phyloP scores from a whole-genome alignment of 2,797 vertebrate genomes.

The Clarias pachynema region DNA sequence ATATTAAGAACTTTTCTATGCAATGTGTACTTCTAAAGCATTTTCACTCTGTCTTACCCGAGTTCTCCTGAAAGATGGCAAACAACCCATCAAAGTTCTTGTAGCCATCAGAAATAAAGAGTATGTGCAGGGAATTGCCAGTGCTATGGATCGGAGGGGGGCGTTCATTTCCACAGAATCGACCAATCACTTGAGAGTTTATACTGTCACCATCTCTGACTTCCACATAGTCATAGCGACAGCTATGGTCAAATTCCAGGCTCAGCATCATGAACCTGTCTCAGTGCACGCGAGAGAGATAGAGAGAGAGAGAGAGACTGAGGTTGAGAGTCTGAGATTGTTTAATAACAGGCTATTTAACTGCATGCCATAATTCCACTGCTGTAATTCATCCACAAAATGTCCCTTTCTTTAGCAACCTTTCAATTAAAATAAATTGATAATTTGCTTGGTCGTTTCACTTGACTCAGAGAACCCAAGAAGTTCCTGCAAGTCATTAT shows the following conservation, averaged over 20 bases:
- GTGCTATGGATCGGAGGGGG: constrained; percentile 85
- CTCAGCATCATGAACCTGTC: constrained; percentile 94
- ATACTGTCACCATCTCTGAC: constrained; percentile 90
- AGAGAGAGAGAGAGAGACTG: constrained; percentile 11
- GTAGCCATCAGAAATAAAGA: constrained; percentile 95
- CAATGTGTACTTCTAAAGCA: background rate
- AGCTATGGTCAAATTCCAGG: constrained; percentile 83
- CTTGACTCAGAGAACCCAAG: background rate
- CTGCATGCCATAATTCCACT: constrained; percentile 27
- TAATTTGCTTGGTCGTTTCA: constrained; percentile 7
- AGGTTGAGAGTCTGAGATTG: background rate
- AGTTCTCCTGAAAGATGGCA: constrained; percentile 90
- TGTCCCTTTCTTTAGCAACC: constrained; percentile 1
- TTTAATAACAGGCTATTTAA: background rate
- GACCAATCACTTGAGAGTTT: constrained; percentile 84
- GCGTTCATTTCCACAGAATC: constrained; percentile 90
- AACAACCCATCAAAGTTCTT: constrained; percentile 98
- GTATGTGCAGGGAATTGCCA: constrained; percentile 85
- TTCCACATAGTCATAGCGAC: constrained; percentile 95
- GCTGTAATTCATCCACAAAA: background rate
- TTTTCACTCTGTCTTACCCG: constrained; percentile 74
- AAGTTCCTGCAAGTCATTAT: background rate
- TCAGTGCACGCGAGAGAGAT: constrained; percentile 33
- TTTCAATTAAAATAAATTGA: constrained; percentile 7
- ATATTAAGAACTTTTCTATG: background rate